Evolutionary conservation across 1,140 invertebrate species (phyloP).

Genomic region (Caerostris darwini): DNA sequence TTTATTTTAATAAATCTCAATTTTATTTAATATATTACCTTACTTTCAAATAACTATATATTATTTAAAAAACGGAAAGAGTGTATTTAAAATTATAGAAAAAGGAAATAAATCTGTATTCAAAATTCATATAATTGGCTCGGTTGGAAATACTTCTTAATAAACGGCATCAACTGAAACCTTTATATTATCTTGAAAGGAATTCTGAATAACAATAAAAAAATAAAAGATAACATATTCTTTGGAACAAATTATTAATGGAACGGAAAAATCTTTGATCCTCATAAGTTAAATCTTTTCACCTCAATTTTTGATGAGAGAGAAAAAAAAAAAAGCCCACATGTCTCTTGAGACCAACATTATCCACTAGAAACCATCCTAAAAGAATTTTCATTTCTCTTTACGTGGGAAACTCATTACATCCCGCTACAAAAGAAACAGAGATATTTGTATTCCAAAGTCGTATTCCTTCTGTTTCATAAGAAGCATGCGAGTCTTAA

Average conservation of each 20-base stretch:
- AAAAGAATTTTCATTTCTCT: neutral
- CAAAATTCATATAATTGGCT: too few relatives aligned
- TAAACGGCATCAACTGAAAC: too few relatives aligned
- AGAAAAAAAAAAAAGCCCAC: neutral
- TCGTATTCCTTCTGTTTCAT: neutral
- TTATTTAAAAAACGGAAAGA: too few relatives aligned
- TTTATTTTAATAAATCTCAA: too few relatives aligned
- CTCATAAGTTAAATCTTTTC: neutral
- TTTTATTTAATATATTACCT: too few relatives aligned
- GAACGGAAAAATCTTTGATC: neutral
- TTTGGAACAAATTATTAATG: neutral
- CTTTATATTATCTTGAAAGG: too few relatives aligned
- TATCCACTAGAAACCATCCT: neutral
- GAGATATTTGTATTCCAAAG: constrained; percentile 1
- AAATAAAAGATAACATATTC: too few relatives aligned
- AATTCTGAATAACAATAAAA: too few relatives aligned
- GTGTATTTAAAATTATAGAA: too few relatives aligned
- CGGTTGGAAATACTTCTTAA: too few relatives aligned
- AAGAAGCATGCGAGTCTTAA: neutral
- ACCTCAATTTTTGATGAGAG: neutral
- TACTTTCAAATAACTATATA: too few relatives aligned
- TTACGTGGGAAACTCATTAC: neutral
- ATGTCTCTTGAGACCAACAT: neutral
- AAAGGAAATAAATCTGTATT: too few relatives aligned
- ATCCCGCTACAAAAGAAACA: neutral